A percentile compares a stretch with the other conserved stretches of the same genome.
These are phyloP conservation scores for Caenorhabditis inopinata DNA, from an alignment of 1,140 invertebrate species.

Conservation along the genomic window DNA sequence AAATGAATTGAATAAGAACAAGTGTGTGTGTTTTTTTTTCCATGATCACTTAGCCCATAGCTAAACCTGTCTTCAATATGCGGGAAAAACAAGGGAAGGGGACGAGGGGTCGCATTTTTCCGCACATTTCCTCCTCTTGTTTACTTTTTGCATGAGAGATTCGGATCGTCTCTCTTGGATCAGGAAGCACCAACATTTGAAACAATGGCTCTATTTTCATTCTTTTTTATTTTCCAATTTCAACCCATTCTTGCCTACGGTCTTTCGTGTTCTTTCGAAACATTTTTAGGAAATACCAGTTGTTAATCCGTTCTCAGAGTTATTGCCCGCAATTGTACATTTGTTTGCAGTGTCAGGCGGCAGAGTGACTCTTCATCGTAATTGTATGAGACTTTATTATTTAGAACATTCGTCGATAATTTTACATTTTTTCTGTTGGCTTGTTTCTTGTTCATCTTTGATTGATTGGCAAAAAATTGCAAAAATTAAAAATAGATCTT, in stretches of 20 bases:
- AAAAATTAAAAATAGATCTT: no score
- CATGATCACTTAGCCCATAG: slow-evolving; percentile 15
- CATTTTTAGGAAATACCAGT: not conserved
- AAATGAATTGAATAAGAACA: not conserved
- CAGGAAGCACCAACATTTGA: not conserved
- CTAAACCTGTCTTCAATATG: slow-evolving; percentile 28
- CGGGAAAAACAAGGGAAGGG: slow-evolving; percentile 26
- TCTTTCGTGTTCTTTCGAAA: not conserved
- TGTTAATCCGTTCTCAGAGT: not conserved
- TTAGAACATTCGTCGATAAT: no score
- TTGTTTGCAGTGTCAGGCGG: not conserved
- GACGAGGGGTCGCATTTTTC: slow-evolving; percentile 21
- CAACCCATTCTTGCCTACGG: not conserved
- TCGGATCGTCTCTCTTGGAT: not conserved
- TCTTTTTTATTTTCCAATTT: no score
- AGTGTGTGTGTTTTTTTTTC: slow-evolving; percentile 17
- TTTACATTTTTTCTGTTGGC: no score
- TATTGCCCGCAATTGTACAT: slow-evolving; percentile 13
- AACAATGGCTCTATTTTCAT: no score
- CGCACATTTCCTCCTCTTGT: not conserved
- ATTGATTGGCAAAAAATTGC: no score
- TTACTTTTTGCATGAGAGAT: slow-evolving; percentile 10
- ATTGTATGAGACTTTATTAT: no score
- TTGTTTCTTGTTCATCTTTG: no score
- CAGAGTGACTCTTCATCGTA: not conserved